A percentile compares a stretch with the other conserved stretches of the same genome.
Evolutionary conservation across 2,888 invertebrate genomes (phyloP).

Genomic region (Cantharis rustica): DNA sequence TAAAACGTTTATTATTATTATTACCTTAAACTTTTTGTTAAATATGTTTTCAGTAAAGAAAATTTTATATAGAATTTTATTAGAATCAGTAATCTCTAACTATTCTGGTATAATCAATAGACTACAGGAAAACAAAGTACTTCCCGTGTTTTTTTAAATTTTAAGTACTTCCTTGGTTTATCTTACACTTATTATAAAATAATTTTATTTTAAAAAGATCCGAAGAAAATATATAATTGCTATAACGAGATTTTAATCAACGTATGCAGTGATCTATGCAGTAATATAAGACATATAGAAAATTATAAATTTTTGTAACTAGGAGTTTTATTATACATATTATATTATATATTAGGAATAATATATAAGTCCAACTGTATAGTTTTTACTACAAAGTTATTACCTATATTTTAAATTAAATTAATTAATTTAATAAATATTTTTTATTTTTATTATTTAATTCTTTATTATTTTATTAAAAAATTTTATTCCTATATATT

Average conservation of each 20-base stretch:
- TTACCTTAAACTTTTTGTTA: neutral
- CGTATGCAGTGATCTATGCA: neutral
- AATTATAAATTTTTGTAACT: neutral
- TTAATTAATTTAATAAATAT: no score
- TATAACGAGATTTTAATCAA: neutral
- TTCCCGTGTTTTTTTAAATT: no score
- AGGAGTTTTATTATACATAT: neutral
- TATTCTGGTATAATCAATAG: neutral
- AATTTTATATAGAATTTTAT: neutral
- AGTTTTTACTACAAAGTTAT: no score
- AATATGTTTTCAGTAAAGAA: neutral
- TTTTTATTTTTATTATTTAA: no score
- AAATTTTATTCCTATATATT: no score
- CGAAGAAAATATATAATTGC: neutral
- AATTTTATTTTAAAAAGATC: neutral
- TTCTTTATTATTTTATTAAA: no score
- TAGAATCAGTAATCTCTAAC: neutral
- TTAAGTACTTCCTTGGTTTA: neutral
- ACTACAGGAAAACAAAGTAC: neutral
- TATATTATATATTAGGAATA: no score
- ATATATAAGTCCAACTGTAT: no score
- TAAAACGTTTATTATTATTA: no score
- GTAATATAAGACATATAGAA: neutral
- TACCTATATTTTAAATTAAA: no score
- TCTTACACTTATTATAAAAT: neutral